Base-by-base conservation (phyloP, 2,888 invertebrate genomes). In the Odontocolon sp. region DNA sequence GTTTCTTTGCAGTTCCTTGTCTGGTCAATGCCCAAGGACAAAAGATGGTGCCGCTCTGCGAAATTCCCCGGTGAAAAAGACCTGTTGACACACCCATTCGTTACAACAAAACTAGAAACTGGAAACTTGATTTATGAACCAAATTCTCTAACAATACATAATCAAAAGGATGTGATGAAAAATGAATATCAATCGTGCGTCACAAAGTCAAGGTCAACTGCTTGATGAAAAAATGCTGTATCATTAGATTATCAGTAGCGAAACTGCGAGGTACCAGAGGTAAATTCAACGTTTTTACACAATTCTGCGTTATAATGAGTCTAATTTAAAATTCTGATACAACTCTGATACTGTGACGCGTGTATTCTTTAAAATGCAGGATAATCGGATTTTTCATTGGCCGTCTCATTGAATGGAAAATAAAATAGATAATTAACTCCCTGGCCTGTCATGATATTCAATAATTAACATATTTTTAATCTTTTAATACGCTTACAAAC, bases 11-110 rank as follows among this genome's bases (percentile, higher is more conserved):
- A 70, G 93, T 92, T 4, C 93, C 94, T 2, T 93, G 92, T 59
- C 92, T 91, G 0, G 93, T 92, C 0, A 94, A 92, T 0, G 94
- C 93, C 95, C 95, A 95, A 0, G 94, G 93, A 78, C 93, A 93
- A 36, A 94, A 90, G 0, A 94, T 93, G 0, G 94, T 94, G 0
- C 96, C 96, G 57, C 95, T 96, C 86, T 95, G 94, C 0, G 95
- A 94, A 74, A 96, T 96, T 1, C 92, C 95, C 71, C 93, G 93
- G 80, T 95, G 94, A 80, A 95, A 94, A 8, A 95, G 86, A 71
- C 94, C 95, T 95, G 85, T 54, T 5, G 50, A 63, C 47, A 56
- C 18, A 68, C 45, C 33, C 63, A 63, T n/a, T 8, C 18, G 5
- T 14, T 16, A 38, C 21, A 8, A 11, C 63, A 70, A 40, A 68